These are phyloP conservation scores for Chrosomus eos DNA, from an alignment of 2,797 vertebrate species.

Conservation along the genomic window DNA sequence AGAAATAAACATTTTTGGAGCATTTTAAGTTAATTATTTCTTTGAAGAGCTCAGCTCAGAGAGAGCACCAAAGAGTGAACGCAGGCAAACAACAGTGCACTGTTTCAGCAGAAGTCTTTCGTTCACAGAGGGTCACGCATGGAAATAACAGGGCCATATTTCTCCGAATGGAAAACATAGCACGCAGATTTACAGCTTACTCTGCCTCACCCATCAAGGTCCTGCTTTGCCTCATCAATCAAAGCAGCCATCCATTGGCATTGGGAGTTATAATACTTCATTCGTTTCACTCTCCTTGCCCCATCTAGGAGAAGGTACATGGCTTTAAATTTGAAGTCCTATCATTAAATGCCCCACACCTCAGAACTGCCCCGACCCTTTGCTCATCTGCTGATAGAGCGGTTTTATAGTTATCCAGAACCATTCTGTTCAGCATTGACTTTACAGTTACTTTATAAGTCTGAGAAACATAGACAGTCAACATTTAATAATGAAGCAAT, in stretches of 20 bases:
- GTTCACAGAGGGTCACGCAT: constrained; percentile 11
- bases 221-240: constrained; percentile 49
- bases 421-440: not conserved
- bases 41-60: not conserved
- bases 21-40: not conserved
- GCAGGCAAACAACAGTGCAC: not conserved
- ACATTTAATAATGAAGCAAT: not conserved
- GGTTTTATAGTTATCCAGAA: not conserved
- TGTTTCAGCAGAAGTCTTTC: not conserved
- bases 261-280: constrained; percentile 29
- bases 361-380: not conserved
- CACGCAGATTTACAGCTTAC: constrained; percentile 42
- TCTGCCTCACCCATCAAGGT: constrained; percentile 42
- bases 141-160: constrained; percentile 27
- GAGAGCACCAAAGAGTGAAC: not conserved
- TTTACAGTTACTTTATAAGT: not conserved
- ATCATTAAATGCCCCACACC: not conserved
- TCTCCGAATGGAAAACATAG: constrained; percentile 11
- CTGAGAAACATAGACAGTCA: not conserved
- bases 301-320: constrained; percentile 32
- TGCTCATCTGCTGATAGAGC: not conserved
- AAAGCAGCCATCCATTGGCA: constrained; percentile 34
- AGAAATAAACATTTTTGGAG: not conserved
- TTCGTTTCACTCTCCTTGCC: constrained; percentile 5
- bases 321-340: constrained; percentile 9